Evolutionary conservation across 1,140 invertebrate genomes (phyloP).

Genomic region (Scaptomyza montana): DNA sequence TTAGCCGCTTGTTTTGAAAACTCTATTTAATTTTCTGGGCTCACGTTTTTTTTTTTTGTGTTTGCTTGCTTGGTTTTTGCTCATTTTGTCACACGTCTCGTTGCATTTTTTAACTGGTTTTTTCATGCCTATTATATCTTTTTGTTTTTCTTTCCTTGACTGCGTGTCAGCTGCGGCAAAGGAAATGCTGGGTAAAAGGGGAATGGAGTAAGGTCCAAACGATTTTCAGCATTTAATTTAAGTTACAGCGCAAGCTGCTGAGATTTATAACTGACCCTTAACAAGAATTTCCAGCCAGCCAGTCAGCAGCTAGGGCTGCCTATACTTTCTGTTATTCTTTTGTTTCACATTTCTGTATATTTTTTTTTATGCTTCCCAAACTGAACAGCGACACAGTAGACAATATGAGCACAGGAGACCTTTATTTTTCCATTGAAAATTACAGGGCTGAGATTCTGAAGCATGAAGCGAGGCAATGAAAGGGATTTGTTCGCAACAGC

Average conservation of each 20-base stretch:
- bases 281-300: constrained; percentile 52
- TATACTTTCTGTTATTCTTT: constrained; percentile 16
- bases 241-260: constrained; percentile 74
- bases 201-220: constrained; percentile 46
- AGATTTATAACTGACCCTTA: constrained; percentile 82
- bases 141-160: constrained; percentile 10
- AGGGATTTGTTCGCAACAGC: constrained; percentile 1
- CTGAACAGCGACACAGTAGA: constrained; percentile 3
- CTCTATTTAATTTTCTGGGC: constrained; percentile 72
- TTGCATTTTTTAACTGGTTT: constrained; percentile 67
- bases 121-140: constrained; percentile 13
- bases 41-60: constrained; percentile 12
- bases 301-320: constrained; percentile 7
- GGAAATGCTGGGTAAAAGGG: background rate
- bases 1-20: constrained; percentile 78
- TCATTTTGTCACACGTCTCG: constrained; percentile 53
- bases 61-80: constrained; percentile 4
- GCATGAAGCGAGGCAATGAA: constrained; percentile 10
- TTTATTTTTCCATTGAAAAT: constrained; percentile 37
- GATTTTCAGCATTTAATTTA: constrained; percentile 83
- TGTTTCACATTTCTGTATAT: constrained; percentile 6
- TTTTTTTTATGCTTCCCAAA: background rate
- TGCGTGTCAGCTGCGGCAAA: constrained; percentile 22
- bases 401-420: constrained; percentile 21
- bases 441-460: constrained; percentile 36